phyloP scores from a whole-genome alignment of 2,888 invertebrate species.

The Eurois occulta region DNA sequence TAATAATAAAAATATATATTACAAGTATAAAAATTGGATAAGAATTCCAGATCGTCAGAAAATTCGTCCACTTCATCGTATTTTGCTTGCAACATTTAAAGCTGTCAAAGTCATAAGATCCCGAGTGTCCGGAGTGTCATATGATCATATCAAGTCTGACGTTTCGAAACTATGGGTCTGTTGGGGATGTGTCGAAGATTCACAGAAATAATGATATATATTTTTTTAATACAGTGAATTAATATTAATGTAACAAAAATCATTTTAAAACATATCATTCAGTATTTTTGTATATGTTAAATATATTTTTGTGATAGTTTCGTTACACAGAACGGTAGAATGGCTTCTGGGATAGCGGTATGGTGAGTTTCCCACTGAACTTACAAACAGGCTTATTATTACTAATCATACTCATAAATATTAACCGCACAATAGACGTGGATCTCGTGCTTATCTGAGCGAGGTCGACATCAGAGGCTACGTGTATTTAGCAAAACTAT shows the following conservation, averaged over 20 bases:
- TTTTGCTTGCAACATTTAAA: slow-evolving; percentile 20
- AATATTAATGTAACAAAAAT: slow-evolving; percentile 17
- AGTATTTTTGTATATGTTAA: slow-evolving; percentile 43
- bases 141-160: slow-evolving; percentile 29
- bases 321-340: slow-evolving; percentile 24
- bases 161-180: slow-evolving; percentile 44
- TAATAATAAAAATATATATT: no score
- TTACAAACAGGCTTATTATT: slow-evolving; percentile 22
- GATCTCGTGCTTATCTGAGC: slow-evolving; percentile 24
- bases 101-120: slow-evolving; percentile 58
- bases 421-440: not conserved
- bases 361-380: slow-evolving; percentile 55
- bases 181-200: slow-evolving; percentile 21
- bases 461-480: not conserved
- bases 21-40: no score
- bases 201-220: slow-evolving; percentile 24
- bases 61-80: no score
- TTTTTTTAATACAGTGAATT: slow-evolving; percentile 34
- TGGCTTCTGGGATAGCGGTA: slow-evolving; percentile 57
- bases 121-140: no score
- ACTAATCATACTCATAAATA: slow-evolving; percentile 11
- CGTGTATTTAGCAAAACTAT: slow-evolving; percentile 8
- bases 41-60: no score
- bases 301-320: slow-evolving; percentile 32
- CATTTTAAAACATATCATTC: slow-evolving; percentile 54